Conservation (phyloP, 2,797 vertebrate genomes). For the Staurois parvus region DNA sequence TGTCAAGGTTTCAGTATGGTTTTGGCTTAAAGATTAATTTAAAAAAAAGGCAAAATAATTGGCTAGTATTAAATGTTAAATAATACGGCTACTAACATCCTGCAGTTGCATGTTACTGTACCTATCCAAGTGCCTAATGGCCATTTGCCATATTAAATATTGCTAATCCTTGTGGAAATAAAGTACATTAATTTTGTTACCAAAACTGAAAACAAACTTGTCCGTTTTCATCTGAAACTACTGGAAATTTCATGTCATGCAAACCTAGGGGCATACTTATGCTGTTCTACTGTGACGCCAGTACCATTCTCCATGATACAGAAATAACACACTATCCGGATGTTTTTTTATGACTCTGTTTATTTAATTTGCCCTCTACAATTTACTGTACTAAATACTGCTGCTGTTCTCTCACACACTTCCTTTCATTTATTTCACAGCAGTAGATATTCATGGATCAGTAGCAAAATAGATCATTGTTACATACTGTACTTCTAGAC, state of each 20-base stretch:
- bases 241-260: not conserved
- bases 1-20: too few species aligned
- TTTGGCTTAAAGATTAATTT: too few species aligned
- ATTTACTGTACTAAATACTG: not conserved
- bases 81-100: too few species aligned
- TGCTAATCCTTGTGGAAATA: too few species aligned
- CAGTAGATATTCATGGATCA: not conserved
- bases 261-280: not conserved
- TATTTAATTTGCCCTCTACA: constrained; percentile 21
- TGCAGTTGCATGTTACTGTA: too few species aligned
- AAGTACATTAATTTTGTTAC: too few species aligned
- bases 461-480: not conserved
- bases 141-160: too few species aligned
- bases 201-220: not conserved
- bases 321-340: not conserved
- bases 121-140: too few species aligned
- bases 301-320: not conserved
- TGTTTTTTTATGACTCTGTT: not conserved
- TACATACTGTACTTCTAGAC: not conserved
- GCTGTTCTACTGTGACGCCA: not conserved
- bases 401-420: not conserved
- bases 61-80: too few species aligned
- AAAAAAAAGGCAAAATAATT: too few species aligned
- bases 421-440: constrained; percentile 9
- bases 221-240: not conserved